A percentile compares a stretch with the other conserved stretches of the same genome.
Evolutionary conservation across 2,113 vertebrate genomes (phyloP).

Genomic region (Elachura formosa): DNA sequence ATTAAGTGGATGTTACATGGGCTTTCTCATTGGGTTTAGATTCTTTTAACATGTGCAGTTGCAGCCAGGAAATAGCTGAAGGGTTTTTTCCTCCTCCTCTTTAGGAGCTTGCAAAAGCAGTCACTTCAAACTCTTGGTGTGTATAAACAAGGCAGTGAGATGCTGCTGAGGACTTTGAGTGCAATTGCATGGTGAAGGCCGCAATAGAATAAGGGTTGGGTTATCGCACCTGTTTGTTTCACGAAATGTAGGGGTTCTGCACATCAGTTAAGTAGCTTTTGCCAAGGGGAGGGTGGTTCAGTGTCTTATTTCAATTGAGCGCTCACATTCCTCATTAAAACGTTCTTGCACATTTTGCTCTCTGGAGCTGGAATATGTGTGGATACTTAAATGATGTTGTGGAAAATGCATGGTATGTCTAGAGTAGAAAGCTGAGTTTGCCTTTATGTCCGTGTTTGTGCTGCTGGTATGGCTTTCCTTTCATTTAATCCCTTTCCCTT

Average conservation of each 20-base stretch:
- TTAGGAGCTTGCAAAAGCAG: neutral
- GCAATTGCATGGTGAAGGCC: neutral
- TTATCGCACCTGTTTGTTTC: neutral
- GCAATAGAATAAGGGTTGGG: neutral
- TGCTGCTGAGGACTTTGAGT: neutral
- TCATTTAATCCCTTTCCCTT: neutral
- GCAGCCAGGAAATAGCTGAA: neutral
- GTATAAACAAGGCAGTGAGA: neutral
- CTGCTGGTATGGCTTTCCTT: neutral
- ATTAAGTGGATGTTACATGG: neutral
- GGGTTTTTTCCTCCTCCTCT: neutral
- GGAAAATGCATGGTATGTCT: neutral
- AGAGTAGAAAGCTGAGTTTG: neutral
- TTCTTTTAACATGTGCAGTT: neutral
- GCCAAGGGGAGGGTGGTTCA: no score
- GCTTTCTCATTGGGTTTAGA: neutral
- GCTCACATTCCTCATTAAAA: no score
- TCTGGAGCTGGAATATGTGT: neutral
- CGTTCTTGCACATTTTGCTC: no score
- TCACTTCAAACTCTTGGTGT: neutral
- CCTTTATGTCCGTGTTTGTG: neutral
- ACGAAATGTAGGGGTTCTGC: fast-evolving
- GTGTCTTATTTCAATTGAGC: no score
- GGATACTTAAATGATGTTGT: neutral
- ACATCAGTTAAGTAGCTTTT: neutral